Base-by-base conservation (phyloP, 2,888 invertebrate genomes). In the Nemapogon koenigi region DNA sequence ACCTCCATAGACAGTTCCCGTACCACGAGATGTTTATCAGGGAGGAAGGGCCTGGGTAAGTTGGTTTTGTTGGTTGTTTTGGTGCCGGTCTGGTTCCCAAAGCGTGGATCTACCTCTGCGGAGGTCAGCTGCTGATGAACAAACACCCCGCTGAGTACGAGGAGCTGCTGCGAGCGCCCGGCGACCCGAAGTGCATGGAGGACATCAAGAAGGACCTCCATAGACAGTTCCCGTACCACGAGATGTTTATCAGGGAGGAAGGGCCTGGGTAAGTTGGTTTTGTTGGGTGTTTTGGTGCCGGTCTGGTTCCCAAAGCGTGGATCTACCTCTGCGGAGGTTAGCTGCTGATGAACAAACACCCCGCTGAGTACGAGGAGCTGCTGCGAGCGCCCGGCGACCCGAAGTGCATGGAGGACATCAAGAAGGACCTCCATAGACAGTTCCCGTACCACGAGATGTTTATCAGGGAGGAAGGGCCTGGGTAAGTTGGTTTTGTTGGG, bases 401-500 rank as follows among this genome's bases (percentile, higher is more conserved):
- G 2, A 89, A 90, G 56, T 90, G 90, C 54, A 86, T 95, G 53
- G 97, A 96, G 49, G 98, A 98, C 58, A 98, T 98, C 47, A 86
- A 87, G 52, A 97, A 97, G 67, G 98, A 98, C 68, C 85, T 98
- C 41, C 94, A 97, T 68, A 76, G 95, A 36, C 97, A 97, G 73
- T 98, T 98, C 78, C 98, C 98, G 0, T 89, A 92, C 61, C 98
- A 98, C 62, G 97, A 97, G 76, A 94, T 98, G 92, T 98, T 98
- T 62, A 87, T 91, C 41, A 83, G 89, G 26, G 90, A 92, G 53
- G 91, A 92, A 55, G 94, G 94, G 43, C 86, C 90, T 27, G 93
- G 93, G 89, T 89, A 59, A 66, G 81, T 53, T n/a, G n/a, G n/a
- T n/a, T n/a, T n/a, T n/a, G n/a, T n/a, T n/a, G n/a, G n/a, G n/a